A percentile compares a stretch with the other conserved stretches of the same genome.
Evolutionary conservation across 2,888 invertebrate species (phyloP).

Genomic region (Drosophila meridionalis): DNA sequence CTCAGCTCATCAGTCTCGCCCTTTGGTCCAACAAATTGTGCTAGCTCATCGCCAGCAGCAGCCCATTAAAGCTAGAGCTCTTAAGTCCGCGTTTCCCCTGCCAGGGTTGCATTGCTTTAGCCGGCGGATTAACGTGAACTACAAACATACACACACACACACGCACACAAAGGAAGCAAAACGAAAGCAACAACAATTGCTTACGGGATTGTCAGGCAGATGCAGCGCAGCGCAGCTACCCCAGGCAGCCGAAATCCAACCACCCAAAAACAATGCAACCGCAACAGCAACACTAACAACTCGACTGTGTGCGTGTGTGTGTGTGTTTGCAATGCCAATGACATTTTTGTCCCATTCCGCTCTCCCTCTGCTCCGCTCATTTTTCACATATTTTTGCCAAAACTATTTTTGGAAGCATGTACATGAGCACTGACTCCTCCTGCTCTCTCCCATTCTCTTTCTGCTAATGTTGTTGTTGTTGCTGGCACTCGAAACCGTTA

Average conservation of each 20-base stretch:
- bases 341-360: slow-evolving; percentile 53
- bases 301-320: slow-evolving; percentile 31
- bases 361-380: slow-evolving; percentile 28
- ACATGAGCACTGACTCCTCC: slow-evolving; percentile 21
- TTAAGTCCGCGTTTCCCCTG: slow-evolving; percentile 33
- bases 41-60: slow-evolving; percentile 41
- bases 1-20: slow-evolving; percentile 13
- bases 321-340: slow-evolving; percentile 67
- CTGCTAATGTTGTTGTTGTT: slow-evolving; percentile 14
- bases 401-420: slow-evolving; percentile 68
- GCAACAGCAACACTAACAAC: slow-evolving; percentile 58
- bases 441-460: slow-evolving; percentile 9
- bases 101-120: slow-evolving; percentile 31
- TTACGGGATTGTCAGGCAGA: slow-evolving; percentile 48
- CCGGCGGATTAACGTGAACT: slow-evolving; percentile 37
- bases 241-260: slow-evolving; percentile 17
- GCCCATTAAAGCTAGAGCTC: slow-evolving; percentile 31
- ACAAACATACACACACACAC: slow-evolving; percentile 4
- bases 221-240: slow-evolving; percentile 54
- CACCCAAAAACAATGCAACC: slow-evolving; percentile 46
- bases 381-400: slow-evolving; percentile 68
- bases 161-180: not conserved
- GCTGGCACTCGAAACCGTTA: slow-evolving; percentile 69
- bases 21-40: slow-evolving; percentile 30
- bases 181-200: slow-evolving; percentile 24